A percentile compares a stretch with the other conserved stretches of the same genome.
Conservation (phyloP, 2,888 invertebrate species). For the Heteropelma amictum region DNA sequence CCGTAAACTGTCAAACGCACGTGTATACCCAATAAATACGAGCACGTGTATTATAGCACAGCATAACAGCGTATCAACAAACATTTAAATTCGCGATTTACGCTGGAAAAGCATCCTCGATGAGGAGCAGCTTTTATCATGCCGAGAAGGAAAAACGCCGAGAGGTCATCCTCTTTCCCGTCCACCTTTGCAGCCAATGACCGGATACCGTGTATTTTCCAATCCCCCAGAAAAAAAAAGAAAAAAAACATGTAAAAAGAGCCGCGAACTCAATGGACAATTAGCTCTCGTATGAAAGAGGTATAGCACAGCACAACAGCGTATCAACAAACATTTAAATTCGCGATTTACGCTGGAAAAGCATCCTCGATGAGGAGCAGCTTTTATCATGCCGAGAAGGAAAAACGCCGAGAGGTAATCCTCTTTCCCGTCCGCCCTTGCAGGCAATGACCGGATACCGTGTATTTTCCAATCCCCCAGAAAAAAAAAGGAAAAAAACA, state of each 20-base stretch:
- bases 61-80: conserved; percentile 30
- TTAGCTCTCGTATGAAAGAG: conserved; percentile 49
- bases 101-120: conserved; percentile 10
- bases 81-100: conserved; percentile 44
- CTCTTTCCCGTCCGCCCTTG: conserved; percentile 32
- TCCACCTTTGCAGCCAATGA: conserved; percentile 46
- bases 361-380: neutral
- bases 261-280: conserved; percentile 48
- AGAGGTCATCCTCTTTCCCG: conserved; percentile 14
- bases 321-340: conserved; percentile 44
- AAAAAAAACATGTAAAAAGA: neutral
- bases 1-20: conserved; percentile 14
- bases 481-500: neutral
- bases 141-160: neutral
- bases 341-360: conserved; percentile 38
- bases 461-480: neutral
- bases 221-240: neutral
- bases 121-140: neutral
- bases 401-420: conserved; percentile 6
- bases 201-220: conserved; percentile 21
- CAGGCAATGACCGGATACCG: conserved; percentile 38
- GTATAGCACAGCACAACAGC: conserved; percentile 2
- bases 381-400: neutral
- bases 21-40: neutral
- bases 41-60: neutral